Conservation (phyloP, 2,113 vertebrate genomes). For the Zeus faber region DNA sequence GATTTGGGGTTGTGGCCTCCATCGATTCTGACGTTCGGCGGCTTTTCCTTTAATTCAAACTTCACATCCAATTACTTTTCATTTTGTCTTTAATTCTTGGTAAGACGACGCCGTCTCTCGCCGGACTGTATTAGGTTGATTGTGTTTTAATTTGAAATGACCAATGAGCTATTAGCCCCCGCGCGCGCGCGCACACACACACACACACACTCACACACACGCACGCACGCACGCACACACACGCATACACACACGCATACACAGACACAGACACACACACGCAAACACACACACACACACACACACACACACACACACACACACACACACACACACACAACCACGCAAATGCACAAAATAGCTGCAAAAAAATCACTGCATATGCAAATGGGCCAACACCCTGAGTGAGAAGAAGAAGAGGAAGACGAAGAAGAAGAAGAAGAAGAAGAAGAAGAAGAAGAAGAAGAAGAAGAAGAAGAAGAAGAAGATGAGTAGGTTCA, state of each 20-base stretch:
- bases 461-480: too few relatives aligned
- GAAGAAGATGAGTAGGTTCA: too few relatives aligned
- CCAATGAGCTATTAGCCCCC: slow-evolving; percentile 49
- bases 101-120: slow-evolving; percentile 48
- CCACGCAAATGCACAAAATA: too few relatives aligned
- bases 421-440: too few relatives aligned
- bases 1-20: slow-evolving; percentile 63
- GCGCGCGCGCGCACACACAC: slow-evolving; percentile 19
- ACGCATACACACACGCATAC: background rate
- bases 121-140: slow-evolving; percentile 50
- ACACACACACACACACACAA: too few relatives aligned
- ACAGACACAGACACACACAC: slow-evolving; percentile 21
- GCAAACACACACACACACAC: slow-evolving; percentile 25
- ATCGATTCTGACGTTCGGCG: slow-evolving; percentile 59
- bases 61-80: slow-evolving; percentile 68
- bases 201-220: background rate
- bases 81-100: slow-evolving; percentile 53
- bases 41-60: slow-evolving; percentile 58
- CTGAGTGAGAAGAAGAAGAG: too few relatives aligned
- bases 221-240: background rate
- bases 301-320: too few relatives aligned
- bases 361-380: too few relatives aligned
- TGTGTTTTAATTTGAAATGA: slow-evolving; percentile 58
- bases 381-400: too few relatives aligned
- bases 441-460: too few relatives aligned